These are phyloP conservation scores for Luffia ferchaultella DNA, from an alignment of 2,888 invertebrate genomes.

Conservation along the genomic window DNA sequence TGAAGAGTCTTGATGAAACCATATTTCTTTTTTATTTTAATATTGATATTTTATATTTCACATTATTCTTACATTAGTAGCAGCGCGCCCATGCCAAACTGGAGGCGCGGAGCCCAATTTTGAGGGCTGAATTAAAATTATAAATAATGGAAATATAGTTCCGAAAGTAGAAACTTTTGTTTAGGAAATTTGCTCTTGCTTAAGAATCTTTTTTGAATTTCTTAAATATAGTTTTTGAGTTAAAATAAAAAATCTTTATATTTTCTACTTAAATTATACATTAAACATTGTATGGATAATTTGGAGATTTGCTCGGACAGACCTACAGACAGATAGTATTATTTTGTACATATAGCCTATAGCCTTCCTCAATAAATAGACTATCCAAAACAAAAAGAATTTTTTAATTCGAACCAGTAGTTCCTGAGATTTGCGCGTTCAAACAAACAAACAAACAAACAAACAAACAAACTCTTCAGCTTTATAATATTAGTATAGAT, in stretches of 20 bases:
- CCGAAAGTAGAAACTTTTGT: neutral
- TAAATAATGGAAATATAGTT: neutral
- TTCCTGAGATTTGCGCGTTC: too few relatives aligned
- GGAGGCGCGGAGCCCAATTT: neutral
- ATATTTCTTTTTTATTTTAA: neutral
- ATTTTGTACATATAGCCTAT: too few relatives aligned
- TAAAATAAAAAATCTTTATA: neutral
- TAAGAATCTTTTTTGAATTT: neutral
- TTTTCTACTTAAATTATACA: too few relatives aligned
- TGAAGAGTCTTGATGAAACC: neutral
- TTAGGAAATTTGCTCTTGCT: neutral
- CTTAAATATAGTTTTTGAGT: neutral
- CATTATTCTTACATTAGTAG: neutral
- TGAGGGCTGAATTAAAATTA: neutral
- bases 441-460: too few relatives aligned
- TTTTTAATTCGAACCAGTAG: too few relatives aligned
- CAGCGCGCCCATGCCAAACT: neutral
- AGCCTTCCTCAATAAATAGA: too few relatives aligned
- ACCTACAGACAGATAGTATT: too few relatives aligned
- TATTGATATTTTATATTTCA: neutral
- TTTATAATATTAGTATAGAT: too few relatives aligned
- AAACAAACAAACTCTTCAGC: too few relatives aligned
- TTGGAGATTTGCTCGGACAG: too few relatives aligned
- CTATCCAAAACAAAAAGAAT: too few relatives aligned
- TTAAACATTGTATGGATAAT: too few relatives aligned